phyloP scores from a whole-genome alignment of 2,888 invertebrate genomes.

The Drosophila neoperkinsi region DNA sequence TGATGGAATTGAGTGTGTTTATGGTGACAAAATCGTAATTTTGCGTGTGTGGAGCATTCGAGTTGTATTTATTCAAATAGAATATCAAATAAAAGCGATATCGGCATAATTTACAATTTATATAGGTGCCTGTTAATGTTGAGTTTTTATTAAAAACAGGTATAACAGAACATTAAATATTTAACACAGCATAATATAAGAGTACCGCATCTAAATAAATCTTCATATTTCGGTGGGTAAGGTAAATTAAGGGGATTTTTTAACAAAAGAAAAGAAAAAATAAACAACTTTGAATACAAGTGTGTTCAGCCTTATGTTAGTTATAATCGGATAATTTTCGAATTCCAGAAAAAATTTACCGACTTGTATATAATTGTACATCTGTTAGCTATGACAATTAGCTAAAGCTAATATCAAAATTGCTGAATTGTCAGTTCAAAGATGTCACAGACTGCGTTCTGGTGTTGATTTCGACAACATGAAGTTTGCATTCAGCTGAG shows the following conservation, averaged over 20 bases:
- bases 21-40: conserved; percentile 12
- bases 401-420: conserved; percentile 7
- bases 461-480: conserved; percentile 15
- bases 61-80: conserved; percentile 16
- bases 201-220: not conserved
- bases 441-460: conserved; percentile 29
- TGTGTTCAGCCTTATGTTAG: conserved; percentile 3
- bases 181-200: not conserved
- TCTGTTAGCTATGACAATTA: conserved; percentile 30
- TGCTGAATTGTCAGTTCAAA: conserved; percentile 32
- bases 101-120: not conserved
- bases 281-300: not conserved
- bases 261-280: not conserved
- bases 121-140: not conserved
- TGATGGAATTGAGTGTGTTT: conserved; percentile 49
- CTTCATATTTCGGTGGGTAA: not conserved
- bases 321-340: conserved; percentile 7
- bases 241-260: not conserved
- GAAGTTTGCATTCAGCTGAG: conserved; percentile 39
- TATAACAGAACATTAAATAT: not conserved
- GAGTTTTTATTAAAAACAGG: too few species aligned
- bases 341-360: conserved; percentile 1
- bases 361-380: conserved; percentile 13
- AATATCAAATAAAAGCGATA: not conserved
- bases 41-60: conserved; percentile 1